phyloP scores from a whole-genome alignment of 2,113 vertebrate genomes.

The Platichthys stellatus region DNA sequence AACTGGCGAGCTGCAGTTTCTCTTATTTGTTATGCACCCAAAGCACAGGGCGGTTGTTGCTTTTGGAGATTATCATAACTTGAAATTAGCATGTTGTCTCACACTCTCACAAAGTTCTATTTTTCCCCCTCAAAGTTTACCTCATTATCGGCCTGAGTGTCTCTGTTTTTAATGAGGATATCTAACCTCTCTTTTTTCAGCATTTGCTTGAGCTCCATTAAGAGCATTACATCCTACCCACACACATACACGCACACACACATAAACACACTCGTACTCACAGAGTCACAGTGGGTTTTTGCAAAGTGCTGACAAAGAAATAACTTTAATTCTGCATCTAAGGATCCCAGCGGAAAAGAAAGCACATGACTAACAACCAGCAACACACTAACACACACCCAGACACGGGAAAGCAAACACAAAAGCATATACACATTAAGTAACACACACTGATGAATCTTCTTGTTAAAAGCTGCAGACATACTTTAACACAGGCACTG shows the following conservation, averaged over 20 bases:
- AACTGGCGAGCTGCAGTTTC: no score
- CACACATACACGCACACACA: constrained; percentile 16
- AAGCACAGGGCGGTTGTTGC: constrained; percentile 24
- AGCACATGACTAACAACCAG: constrained; percentile 39
- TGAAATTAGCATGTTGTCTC: constrained; percentile 35
- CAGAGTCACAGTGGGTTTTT: constrained; percentile 41
- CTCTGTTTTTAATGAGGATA: constrained; percentile 58
- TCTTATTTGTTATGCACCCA: constrained; percentile 34
- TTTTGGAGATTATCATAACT: constrained; percentile 36
- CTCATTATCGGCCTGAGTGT: constrained; percentile 44
- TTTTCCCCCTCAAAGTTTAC: constrained; percentile 43
- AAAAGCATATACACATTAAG: no score
- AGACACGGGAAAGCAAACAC: neutral
- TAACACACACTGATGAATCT: neutral
- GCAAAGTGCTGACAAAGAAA: constrained; percentile 69
- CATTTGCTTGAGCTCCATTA: constrained; percentile 53
- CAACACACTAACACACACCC: neutral
- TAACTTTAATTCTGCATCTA: constrained; percentile 57
- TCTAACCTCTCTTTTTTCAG: constrained; percentile 28
- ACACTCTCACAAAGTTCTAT: constrained; percentile 9
- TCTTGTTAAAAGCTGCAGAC: neutral
- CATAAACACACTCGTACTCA: constrained; percentile 16
- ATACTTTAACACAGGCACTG: neutral
- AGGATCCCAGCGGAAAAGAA: constrained; percentile 41
- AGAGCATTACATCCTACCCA: constrained; percentile 34